Evolutionary conservation across 1,140 invertebrate genomes (phyloP), one percentile per base, ranked within the genome.

Genomic region (Limonius californicus): DNA sequence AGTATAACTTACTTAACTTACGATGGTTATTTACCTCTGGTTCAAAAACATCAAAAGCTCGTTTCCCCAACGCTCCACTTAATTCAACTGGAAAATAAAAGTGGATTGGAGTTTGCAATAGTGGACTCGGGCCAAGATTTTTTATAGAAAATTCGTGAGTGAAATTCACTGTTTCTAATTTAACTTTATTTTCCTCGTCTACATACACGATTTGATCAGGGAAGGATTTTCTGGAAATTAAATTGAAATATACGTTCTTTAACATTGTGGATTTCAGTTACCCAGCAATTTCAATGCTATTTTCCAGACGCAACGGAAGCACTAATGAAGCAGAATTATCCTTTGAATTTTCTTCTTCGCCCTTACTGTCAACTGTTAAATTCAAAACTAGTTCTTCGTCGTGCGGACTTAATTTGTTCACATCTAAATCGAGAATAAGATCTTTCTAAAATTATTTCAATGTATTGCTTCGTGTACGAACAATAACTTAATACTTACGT

Each of bases 371-470:
- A 18, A 19, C 45, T 2, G 45, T 50, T n/a, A 50, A 2, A 18
- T 50, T 50, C 2, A 50, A 50, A 18, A 18, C 2, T 18, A 50
- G 4, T 3, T 18, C 4, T 50, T 18, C 15, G 14, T 8, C 20
- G 7, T 50, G 2, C 9, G 15, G 15, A 50, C 20, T 50, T 50
- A 50, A 11, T 3, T 21, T 50, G 18, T 50, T 50, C 8, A 50
- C 19, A 18, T 50, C 45, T 2, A 50, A 50, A 11, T 50, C 45
- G 16, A 50, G 19, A 19, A 50, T 18, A 4, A 50, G 4, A 3
- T 50, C 45, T 18, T 21, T 50, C 45, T 50, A 11, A 50, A 50
- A 50, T 50, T 18, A 18, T 50, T 6, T 45, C 12, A 45, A 45
- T 18, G 23, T 27, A 27, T n/a, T n/a, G 23, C 23, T 27, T 27